phyloP scores from a whole-genome alignment of 2,888 invertebrate species.

The Tenthredo notha region DNA sequence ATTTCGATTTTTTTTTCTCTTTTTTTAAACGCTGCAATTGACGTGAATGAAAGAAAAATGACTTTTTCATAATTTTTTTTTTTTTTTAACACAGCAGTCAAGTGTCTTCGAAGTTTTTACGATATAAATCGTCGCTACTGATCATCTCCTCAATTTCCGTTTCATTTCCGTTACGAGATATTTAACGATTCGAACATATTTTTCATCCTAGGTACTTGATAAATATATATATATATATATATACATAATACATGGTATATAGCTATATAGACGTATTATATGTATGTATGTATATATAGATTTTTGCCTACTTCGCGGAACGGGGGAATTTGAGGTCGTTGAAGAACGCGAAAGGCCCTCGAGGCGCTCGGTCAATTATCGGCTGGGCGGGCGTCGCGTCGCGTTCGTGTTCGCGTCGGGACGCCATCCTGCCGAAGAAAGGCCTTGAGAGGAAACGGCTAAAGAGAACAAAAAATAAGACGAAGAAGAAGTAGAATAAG shows the following conservation, averaged over 20 bases:
- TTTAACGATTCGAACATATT: neutral
- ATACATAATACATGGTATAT: neutral
- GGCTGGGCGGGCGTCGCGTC: neutral
- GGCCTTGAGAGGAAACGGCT: neutral
- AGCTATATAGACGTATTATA: neutral
- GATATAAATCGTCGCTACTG: neutral
- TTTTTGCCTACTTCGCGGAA: neutral
- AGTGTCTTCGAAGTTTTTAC: neutral
- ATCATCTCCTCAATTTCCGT: constrained; percentile 14
- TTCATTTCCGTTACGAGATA: neutral
- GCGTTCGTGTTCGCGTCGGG: neutral
- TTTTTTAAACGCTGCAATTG: too few species aligned
- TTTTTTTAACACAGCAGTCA: neutral
- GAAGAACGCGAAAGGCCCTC: constrained; percentile 31
- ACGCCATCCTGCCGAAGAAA: neutral
- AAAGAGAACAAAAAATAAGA: neutral
- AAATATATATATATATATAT: too few species aligned
- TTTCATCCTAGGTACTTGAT: neutral
- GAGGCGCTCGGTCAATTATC: constrained; percentile 29
- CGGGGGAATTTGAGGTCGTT: neutral
- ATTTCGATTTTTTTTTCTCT: too few species aligned
- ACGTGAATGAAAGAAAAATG: too few species aligned
- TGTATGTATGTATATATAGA: neutral
- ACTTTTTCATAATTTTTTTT: too few species aligned
- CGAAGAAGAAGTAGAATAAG: neutral